phyloP scores from a whole-genome alignment of 2,113 vertebrate species.

The Tyto alba region DNA sequence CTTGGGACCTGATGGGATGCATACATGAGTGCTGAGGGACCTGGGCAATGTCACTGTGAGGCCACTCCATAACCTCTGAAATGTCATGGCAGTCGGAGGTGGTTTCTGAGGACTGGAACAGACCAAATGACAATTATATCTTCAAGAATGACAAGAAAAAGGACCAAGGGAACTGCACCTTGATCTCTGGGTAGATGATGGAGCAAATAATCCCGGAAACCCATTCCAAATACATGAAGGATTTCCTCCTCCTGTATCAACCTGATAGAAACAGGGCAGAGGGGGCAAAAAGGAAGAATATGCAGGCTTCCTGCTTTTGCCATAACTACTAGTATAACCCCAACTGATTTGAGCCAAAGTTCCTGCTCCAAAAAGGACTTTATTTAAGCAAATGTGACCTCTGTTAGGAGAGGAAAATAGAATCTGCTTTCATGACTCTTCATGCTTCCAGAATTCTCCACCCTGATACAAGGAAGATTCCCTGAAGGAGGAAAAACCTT shows the following conservation, averaged over 20 bases:
- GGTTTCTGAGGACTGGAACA: neutral
- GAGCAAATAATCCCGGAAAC: neutral
- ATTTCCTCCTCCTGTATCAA: neutral
- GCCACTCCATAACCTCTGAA: neutral
- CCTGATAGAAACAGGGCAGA: neutral
- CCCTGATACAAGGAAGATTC: neutral
- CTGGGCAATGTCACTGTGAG: neutral
- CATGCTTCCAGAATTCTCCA: neutral
- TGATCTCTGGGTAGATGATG: neutral
- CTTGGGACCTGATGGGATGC: neutral
- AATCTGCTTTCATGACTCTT: neutral
- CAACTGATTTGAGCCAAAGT: neutral
- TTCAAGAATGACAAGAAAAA: neutral
- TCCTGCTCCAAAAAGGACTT: neutral
- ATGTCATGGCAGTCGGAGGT: neutral
- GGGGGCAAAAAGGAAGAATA: neutral
- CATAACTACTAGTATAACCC: neutral
- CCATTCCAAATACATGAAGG: neutral
- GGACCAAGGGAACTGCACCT: neutral
- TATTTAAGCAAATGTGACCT: neutral
- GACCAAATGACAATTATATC: neutral
- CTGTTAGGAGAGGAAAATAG: neutral
- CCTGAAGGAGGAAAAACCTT: neutral
- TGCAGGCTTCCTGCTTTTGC: neutral
- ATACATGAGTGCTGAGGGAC: neutral